Percentiles rank a stretch among this genome's conserved stretches.
These are phyloP conservation scores for Sphaeridia pumilis DNA, from an alignment of 2,888 invertebrate genomes.

Conservation along the genomic window DNA sequence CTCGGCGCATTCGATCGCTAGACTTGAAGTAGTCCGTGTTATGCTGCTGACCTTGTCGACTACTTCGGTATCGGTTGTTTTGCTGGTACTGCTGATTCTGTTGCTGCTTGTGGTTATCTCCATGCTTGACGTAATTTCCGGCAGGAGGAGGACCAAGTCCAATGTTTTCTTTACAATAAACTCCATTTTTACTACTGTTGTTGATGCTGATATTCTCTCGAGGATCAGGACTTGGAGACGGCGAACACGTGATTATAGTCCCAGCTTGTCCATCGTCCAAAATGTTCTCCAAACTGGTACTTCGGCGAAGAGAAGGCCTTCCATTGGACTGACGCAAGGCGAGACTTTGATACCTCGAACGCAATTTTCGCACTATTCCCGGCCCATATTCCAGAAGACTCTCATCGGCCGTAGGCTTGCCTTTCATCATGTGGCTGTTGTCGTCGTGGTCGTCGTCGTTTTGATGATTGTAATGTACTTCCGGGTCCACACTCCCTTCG, in stretches of 20 bases:
- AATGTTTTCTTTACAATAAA: neutral
- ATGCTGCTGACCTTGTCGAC: slow-evolving; percentile 41
- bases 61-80: slow-evolving; percentile 30
- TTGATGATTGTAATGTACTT: slow-evolving; percentile 21
- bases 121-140: neutral
- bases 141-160: neutral
- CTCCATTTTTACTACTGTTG: slow-evolving; percentile 7
- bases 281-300: slow-evolving; percentile 72
- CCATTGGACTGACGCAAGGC: slow-evolving; percentile 56
- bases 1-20: slow-evolving; percentile 61
- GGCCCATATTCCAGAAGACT: slow-evolving; percentile 56
- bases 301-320: slow-evolving; percentile 61
- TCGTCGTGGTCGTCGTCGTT: slow-evolving; percentile 3
- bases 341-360: slow-evolving; percentile 73
- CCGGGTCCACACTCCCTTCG: slow-evolving; percentile 18
- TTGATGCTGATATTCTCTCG: neutral
- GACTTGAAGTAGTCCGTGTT: slow-evolving; percentile 20
- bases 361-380: slow-evolving; percentile 76
- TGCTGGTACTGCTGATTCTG: neutral
- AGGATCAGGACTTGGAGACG: slow-evolving; percentile 14
- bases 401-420: slow-evolving; percentile 24
- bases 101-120: neutral
- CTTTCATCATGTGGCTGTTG: slow-evolving; percentile 15
- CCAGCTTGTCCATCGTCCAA: slow-evolving; percentile 50
- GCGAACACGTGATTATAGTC: neutral